Evolutionary conservation across 1,140 invertebrate genomes (phyloP).

Genomic region (Danaus plexippus): DNA sequence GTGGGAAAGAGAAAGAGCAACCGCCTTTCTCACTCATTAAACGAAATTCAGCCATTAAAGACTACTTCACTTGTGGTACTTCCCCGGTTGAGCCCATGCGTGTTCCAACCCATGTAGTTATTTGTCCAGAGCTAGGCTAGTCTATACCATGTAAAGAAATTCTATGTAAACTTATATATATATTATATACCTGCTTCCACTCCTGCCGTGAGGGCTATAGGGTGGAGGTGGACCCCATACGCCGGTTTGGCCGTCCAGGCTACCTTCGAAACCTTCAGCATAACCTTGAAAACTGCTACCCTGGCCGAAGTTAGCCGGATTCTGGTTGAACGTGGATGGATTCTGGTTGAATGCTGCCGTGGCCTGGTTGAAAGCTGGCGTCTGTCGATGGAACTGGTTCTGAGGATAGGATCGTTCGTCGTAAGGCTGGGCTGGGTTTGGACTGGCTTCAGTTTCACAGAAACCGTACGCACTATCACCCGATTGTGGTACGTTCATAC

Average conservation of each 20-base stretch:
- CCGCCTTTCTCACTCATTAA: too few relatives aligned
- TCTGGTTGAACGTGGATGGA: constrained; percentile 21
- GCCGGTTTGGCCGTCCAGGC: constrained; percentile 54
- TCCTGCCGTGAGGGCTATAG: constrained; percentile 67
- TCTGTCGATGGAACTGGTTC: constrained; percentile 27
- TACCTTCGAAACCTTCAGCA: constrained; percentile 45
- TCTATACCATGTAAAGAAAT: too few relatives aligned
- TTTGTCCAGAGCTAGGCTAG: too few relatives aligned
- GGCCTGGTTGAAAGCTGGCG: constrained; percentile 16
- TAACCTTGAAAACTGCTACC: constrained; percentile 25
- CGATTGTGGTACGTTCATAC: constrained; percentile 60
- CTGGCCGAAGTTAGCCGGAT: constrained; percentile 22
- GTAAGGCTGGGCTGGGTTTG: constrained; percentile 30
- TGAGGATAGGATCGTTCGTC: constrained; percentile 42
- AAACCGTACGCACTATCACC: constrained; percentile 69
- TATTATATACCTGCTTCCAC: constrained; percentile 39
- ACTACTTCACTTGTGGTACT: too few relatives aligned
- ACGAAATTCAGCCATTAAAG: too few relatives aligned
- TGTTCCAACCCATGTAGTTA: too few relatives aligned
- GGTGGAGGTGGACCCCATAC: constrained; percentile 66
- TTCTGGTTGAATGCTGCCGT: constrained; percentile 27
- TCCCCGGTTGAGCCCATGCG: too few relatives aligned
- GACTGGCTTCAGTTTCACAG: constrained; percentile 47
- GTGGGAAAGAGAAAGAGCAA: too few relatives aligned
- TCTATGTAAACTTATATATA: too few relatives aligned